Percentiles rank a stretch among this genome's conserved stretches.
These are phyloP conservation scores for Lasioglossum calceatum DNA, from an alignment of 2,888 invertebrate species.

Conservation along the genomic window DNA sequence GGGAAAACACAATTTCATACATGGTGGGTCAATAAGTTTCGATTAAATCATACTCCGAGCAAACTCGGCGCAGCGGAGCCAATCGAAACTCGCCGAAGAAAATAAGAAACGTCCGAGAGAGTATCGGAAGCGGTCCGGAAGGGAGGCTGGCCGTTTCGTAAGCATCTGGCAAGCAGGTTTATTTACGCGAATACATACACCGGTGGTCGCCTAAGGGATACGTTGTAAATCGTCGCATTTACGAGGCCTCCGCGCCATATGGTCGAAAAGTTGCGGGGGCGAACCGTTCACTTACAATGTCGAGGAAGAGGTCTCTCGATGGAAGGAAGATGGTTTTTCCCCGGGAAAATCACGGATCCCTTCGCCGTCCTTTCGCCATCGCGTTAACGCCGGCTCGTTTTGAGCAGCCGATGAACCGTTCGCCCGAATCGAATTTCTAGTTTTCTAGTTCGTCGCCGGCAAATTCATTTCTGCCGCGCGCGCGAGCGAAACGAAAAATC, in stretches of 20 bases:
- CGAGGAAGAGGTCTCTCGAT: not conserved
- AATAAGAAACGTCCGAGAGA: not conserved
- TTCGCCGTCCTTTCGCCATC: not conserved
- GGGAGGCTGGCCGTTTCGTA: conserved; percentile 20
- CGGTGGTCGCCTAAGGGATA: conserved; percentile 52
- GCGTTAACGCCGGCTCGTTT: not conserved
- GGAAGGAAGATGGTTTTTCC: not conserved
- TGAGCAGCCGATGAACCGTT: not conserved
- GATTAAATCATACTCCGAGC: not conserved
- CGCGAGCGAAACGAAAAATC: not conserved
- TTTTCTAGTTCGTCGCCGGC: not conserved
- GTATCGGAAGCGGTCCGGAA: conserved; percentile 19
- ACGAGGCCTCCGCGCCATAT: conserved; percentile 57
- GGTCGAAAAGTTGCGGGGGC: conserved; percentile 31
- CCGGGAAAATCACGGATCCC: not conserved
- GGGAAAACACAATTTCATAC: not conserved
- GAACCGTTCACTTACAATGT: not conserved
- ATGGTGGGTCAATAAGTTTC: not conserved
- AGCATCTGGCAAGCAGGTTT: conserved; percentile 54
- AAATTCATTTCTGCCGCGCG: not conserved
- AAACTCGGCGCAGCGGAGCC: not conserved
- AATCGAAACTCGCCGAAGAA: not conserved
- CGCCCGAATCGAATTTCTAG: not conserved
- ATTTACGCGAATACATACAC: conserved; percentile 44
- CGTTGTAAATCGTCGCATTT: conserved; percentile 67